A percentile compares a stretch with the other conserved stretches of the same genome.
Evolutionary conservation across 2,797 vertebrate species (phyloP).

Genomic region (Chelon auratus): DNA sequence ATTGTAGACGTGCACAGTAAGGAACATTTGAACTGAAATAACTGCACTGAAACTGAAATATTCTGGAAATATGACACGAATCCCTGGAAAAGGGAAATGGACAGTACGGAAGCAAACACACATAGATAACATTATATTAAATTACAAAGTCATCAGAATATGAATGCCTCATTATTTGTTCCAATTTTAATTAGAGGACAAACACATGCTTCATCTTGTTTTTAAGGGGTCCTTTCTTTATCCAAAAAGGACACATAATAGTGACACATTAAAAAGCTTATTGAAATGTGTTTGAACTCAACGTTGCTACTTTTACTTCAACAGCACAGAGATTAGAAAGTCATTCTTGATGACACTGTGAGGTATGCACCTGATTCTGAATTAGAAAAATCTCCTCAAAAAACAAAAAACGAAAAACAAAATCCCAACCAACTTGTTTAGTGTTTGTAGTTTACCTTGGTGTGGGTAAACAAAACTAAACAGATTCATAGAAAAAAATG

Average conservation of each 20-base stretch:
- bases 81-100: no score
- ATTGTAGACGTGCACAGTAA: not conserved
- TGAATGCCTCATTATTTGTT: not conserved
- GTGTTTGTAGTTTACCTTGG: not conserved
- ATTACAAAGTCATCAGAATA: not conserved
- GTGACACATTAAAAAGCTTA: not conserved
- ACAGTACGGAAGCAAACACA: no score
- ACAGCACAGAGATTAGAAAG: not conserved
- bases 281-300: slow-evolving; percentile 3
- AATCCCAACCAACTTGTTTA: not conserved
- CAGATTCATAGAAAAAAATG: slow-evolving; percentile 14
- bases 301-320: not conserved
- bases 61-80: no score
- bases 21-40: not conserved
- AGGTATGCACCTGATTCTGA: not conserved
- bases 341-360: not conserved
- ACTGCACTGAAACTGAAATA: not conserved
- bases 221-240: not conserved
- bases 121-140: not conserved
- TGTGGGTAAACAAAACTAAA: not conserved
- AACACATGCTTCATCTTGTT: not conserved
- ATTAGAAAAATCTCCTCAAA: not conserved
- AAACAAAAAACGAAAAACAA: not conserved
- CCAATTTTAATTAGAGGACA: not conserved
- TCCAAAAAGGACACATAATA: not conserved